phyloP scores from a whole-genome alignment of 1,140 invertebrate species.

The Lepidostoma basale region DNA sequence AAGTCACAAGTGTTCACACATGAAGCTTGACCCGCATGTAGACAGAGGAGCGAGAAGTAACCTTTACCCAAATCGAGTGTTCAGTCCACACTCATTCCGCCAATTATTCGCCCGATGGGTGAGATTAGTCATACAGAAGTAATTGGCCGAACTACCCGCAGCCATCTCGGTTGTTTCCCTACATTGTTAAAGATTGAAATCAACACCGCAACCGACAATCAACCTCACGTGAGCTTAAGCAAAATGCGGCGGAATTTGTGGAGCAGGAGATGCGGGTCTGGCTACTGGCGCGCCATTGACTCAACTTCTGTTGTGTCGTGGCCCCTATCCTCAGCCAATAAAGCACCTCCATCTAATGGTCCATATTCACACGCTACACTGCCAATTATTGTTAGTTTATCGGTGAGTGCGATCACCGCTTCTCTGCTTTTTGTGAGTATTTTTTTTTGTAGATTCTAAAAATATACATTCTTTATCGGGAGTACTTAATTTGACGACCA shows the following conservation, averaged over 20 bases:
- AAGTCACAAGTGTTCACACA: too few species aligned
- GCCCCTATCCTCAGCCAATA: conserved; percentile 41
- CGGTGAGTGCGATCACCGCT: neutral
- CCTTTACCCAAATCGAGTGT: too few species aligned
- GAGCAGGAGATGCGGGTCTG: conserved; percentile 38
- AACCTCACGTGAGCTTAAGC: conserved; percentile 22
- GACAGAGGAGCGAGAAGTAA: too few species aligned
- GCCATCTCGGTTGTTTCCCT: conserved; percentile 3
- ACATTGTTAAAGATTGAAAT: conserved; percentile 33
- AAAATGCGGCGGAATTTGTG: conserved; percentile 6
- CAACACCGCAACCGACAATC: conserved; percentile 24
- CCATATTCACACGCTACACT: conserved; percentile 31
- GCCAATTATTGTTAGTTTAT: conserved; percentile 39
- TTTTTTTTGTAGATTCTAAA: too few species aligned
- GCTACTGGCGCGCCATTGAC: too few species aligned
- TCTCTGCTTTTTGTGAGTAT: too few species aligned
- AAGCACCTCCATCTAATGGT: conserved; percentile 35
- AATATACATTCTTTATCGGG: too few species aligned
- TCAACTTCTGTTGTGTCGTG: too few species aligned
- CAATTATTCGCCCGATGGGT: neutral
- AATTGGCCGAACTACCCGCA: conserved; percentile 29
- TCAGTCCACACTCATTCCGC: too few species aligned
- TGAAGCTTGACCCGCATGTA: too few species aligned
- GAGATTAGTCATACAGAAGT: neutral
- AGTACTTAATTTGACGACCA: too few species aligned